phyloP scores from a whole-genome alignment of 2,888 invertebrate species.

The Napeogenes sylphis region DNA sequence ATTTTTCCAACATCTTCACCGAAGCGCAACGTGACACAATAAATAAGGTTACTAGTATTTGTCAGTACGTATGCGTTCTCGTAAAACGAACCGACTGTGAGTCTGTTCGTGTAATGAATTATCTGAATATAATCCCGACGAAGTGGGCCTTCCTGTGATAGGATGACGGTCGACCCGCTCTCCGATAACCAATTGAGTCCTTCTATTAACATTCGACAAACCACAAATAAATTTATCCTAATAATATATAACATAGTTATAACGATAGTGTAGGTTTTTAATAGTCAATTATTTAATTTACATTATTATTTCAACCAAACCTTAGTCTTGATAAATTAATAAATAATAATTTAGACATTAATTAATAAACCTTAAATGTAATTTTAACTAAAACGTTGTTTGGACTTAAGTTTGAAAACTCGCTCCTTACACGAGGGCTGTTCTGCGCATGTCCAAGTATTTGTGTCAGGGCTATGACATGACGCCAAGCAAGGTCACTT shows the following conservation, averaged over 20 bases:
- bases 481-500: conserved; percentile 58
- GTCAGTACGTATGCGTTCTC: background rate
- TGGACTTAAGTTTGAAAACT: conserved; percentile 5
- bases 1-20: conserved; percentile 22
- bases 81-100: conserved; percentile 17
- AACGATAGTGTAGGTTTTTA: no score
- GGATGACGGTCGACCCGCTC: conserved; percentile 38
- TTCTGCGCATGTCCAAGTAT: conserved; percentile 59
- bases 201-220: conserved; percentile 60
- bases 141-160: conserved; percentile 67
- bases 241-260: no score
- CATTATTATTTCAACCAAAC: no score
- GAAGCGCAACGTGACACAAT: conserved; percentile 5
- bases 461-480: conserved; percentile 64
- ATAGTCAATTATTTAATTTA: no score
- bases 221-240: conserved; percentile 1
- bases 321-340: no score
- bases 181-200: conserved; percentile 66
- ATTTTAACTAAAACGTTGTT: background rate
- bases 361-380: no score
- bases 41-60: background rate
- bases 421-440: conserved; percentile 1
- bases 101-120: conserved; percentile 37
- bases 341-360: no score
- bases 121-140: conserved; percentile 61